phyloP scores from a whole-genome alignment of 2,113 vertebrate species.

The Neodontobutis hainanensis region DNA sequence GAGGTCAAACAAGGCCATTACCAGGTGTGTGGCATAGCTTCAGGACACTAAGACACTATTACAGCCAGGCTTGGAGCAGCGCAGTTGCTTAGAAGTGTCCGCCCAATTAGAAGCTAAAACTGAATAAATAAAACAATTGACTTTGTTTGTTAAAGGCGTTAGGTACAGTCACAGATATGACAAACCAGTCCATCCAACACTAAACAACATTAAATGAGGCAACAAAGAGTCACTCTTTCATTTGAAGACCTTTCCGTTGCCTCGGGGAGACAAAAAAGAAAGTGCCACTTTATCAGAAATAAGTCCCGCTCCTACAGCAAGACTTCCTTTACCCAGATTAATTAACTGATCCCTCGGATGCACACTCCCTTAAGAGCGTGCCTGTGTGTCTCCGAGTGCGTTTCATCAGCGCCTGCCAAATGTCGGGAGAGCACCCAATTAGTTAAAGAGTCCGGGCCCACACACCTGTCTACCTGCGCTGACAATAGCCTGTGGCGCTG shows the following conservation, averaged over 20 bases:
- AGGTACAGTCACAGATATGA: constrained; percentile 8
- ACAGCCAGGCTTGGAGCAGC: constrained; percentile 17
- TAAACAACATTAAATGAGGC: constrained; percentile 41
- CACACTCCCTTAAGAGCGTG: constrained; percentile 42
- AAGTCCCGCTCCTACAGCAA: constrained; percentile 35
- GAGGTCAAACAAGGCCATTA: constrained; percentile 40
- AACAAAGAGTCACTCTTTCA: constrained; percentile 13
- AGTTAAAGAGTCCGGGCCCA: constrained; percentile 61
- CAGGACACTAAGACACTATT: constrained; percentile 24
- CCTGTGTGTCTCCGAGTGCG: constrained; percentile 15
- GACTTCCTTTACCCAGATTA: constrained; percentile 67
- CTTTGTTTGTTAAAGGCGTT: neutral
- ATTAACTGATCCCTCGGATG: constrained; percentile 68
- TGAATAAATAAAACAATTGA: constrained; percentile 24
- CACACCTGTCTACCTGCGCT: constrained; percentile 71
- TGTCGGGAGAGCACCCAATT: constrained; percentile 63
- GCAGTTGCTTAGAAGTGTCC: neutral
- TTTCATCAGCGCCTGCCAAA: constrained; percentile 59
- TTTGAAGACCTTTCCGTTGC: constrained; percentile 19
- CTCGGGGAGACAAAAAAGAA: constrained; percentile 38
- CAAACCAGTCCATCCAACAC: constrained; percentile 13
- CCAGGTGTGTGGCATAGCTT: constrained; percentile 26
- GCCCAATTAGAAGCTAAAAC: constrained; percentile 52
- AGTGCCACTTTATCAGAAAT: constrained; percentile 59
- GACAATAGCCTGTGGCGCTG: constrained; percentile 60